These are phyloP conservation scores for Caenorhabditis sp. DNA, from an alignment of 2,888 invertebrate genomes.

Conservation along the genomic window DNA sequence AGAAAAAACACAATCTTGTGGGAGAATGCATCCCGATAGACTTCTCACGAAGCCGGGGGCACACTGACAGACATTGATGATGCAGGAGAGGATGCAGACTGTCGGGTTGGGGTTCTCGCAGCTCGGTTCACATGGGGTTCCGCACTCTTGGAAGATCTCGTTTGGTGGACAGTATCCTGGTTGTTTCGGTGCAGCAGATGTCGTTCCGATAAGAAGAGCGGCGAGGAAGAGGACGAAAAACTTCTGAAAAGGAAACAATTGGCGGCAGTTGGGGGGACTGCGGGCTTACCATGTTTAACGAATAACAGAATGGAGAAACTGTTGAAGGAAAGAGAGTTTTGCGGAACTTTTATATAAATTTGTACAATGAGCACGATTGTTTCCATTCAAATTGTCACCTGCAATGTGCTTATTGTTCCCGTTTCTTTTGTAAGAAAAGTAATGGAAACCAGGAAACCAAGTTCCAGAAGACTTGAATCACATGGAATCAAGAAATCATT, in stretches of 20 bases:
- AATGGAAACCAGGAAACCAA: too few relatives aligned
- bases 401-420: too few relatives aligned
- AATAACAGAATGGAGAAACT: too few relatives aligned
- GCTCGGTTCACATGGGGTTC: constrained; percentile 17
- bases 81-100: constrained; percentile 7
- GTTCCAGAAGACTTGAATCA: too few relatives aligned
- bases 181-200: neutral
- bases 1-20: neutral
- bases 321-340: too few relatives aligned
- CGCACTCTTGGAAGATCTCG: constrained; percentile 15
- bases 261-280: too few relatives aligned
- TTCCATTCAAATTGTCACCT: too few relatives aligned
- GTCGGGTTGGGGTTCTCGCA: constrained; percentile 14
- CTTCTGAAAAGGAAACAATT: neutral
- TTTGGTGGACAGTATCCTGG: neutral
- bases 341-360: too few relatives aligned
- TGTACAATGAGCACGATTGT: too few relatives aligned
- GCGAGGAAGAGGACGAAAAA: neutral
- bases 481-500: too few relatives aligned
- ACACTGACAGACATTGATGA: constrained; percentile 22
- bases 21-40: neutral
- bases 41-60: constrained; percentile 13
- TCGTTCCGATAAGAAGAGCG: neutral
- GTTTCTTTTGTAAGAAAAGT: too few relatives aligned
- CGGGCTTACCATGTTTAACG: too few relatives aligned